Percentiles rank a stretch among this genome's conserved stretches.
Conservation (phyloP, 2,113 vertebrate genomes). For the Tragelaphus imberbis region DNA sequence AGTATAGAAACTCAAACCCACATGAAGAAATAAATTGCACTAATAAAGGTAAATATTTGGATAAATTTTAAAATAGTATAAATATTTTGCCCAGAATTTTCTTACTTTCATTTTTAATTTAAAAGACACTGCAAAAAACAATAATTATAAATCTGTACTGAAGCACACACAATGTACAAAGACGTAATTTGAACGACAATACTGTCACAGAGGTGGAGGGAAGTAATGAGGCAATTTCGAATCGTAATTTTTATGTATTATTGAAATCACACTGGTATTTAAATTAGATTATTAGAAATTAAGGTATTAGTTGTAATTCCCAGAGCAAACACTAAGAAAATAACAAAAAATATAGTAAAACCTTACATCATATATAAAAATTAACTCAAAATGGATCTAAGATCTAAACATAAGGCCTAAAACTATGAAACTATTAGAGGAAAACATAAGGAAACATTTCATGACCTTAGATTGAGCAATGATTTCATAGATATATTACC, state of each 20-base stretch:
- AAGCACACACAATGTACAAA: background rate
- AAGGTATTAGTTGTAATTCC: background rate
- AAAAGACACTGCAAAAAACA: background rate
- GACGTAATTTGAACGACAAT: background rate
- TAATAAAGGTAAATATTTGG: background rate
- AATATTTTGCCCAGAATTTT: background rate
- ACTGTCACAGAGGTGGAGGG: background rate
- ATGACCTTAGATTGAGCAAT: background rate
- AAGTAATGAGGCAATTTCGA: background rate
- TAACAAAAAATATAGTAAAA: background rate
- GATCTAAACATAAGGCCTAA: background rate
- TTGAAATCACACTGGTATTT: background rate
- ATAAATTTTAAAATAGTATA: background rate
- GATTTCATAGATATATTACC: background rate
- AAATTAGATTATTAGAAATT: background rate
- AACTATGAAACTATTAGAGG: background rate
- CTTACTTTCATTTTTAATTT: background rate
- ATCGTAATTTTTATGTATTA: background rate
- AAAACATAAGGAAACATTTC: background rate
- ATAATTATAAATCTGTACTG: background rate
- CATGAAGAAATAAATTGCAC: background rate
- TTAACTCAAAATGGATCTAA: conserved; percentile 1
- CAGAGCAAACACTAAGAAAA: background rate
- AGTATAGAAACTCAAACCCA: background rate
- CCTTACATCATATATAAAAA: background rate